These are phyloP conservation scores for Acrocyrtus sp. DNA, from an alignment of 2,888 invertebrate species.

Conservation along the genomic window DNA sequence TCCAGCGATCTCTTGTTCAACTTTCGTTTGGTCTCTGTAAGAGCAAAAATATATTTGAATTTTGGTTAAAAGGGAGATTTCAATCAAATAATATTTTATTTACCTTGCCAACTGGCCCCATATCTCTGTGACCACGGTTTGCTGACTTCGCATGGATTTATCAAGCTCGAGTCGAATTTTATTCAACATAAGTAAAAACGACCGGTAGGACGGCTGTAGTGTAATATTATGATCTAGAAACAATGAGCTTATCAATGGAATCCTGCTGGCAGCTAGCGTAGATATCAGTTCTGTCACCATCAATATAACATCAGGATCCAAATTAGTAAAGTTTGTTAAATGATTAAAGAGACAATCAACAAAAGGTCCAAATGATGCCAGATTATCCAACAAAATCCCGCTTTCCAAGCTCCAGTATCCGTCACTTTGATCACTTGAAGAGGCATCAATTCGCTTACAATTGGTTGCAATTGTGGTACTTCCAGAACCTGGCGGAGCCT, in stretches of 20 bases:
- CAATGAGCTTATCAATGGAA: slow-evolving; percentile 58
- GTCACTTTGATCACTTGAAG: slow-evolving; percentile 45
- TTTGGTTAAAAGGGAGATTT: too few relatives aligned
- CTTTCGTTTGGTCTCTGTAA: slow-evolving; percentile 14
- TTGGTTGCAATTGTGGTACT: not conserved
- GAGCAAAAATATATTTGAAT: too few relatives aligned
- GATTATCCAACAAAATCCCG: slow-evolving; percentile 12
- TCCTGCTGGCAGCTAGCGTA: slow-evolving; percentile 55
- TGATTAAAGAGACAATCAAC: slow-evolving; percentile 58
- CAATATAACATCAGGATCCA: slow-evolving; percentile 57
- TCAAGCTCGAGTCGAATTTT: slow-evolving; percentile 59
- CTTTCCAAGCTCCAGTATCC: slow-evolving; percentile 55
- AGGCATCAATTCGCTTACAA: slow-evolving; percentile 24
- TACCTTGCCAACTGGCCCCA: slow-evolving; percentile 51
- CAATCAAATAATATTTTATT: too few relatives aligned
- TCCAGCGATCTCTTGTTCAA: slow-evolving; percentile 15
- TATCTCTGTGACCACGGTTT: slow-evolving; percentile 38
- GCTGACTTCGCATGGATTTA: slow-evolving; percentile 40
- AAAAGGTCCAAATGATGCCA: slow-evolving; percentile 59
- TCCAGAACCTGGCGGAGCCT: slow-evolving; percentile 1
- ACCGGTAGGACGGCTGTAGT: slow-evolving; percentile 61
- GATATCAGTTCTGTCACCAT: slow-evolving; percentile 60
- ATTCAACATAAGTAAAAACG: slow-evolving; percentile 59
- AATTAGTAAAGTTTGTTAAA: slow-evolving; percentile 48
- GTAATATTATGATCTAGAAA: slow-evolving; percentile 59